These are phyloP conservation scores for Holacanthus passer DNA, from an alignment of 2,113 vertebrate species.

Conservation along the genomic window DNA sequence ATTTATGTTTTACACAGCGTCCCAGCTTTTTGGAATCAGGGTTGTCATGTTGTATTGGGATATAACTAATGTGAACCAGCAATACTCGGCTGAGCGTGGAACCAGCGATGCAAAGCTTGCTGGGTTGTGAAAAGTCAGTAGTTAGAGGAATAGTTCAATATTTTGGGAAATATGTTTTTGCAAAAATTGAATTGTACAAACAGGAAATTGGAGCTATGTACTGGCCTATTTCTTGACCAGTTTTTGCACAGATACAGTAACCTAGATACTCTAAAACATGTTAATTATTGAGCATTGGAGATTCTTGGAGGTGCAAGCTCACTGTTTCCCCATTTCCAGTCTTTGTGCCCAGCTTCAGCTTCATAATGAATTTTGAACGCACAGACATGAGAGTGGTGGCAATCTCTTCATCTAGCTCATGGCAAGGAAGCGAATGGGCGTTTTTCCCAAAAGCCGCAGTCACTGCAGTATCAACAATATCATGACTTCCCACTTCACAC, in stretches of 20 bases:
- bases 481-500: conserved; percentile 1
- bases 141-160: background rate
- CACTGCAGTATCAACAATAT: background rate
- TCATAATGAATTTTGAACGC: background rate
- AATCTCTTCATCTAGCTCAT: background rate
- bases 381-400: background rate
- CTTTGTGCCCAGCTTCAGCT: background rate
- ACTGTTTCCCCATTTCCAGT: too few relatives aligned
- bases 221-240: background rate
- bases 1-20: too few relatives aligned
- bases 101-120: background rate
- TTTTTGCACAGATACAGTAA: background rate
- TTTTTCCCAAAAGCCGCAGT: conserved; percentile 1
- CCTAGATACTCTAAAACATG: background rate
- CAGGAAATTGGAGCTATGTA: background rate
- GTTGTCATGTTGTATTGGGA: background rate
- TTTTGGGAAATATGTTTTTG: background rate
- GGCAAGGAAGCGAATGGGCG: background rate
- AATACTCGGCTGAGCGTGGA: background rate
- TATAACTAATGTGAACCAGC: background rate
- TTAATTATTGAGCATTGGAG: background rate
- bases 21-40: too few relatives aligned
- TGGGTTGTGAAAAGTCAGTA: background rate
- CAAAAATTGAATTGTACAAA: background rate
- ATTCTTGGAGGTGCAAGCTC: background rate